Conservation (phyloP, 2,797 vertebrate species). For the Rhadinocentrus ornatus region DNA sequence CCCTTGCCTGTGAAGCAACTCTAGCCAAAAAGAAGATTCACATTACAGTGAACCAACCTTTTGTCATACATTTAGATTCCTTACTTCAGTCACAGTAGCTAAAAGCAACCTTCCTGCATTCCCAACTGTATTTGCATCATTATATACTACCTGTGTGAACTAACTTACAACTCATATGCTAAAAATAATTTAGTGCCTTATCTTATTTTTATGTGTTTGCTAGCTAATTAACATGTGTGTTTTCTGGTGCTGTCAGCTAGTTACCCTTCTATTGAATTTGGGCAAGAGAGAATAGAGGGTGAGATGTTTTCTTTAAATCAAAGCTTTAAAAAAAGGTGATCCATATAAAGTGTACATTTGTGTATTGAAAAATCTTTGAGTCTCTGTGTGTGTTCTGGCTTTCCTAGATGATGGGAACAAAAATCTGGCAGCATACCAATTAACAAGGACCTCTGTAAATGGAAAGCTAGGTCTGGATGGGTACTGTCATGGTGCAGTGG, state of each 20-base stretch:
- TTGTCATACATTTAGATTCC: slow-evolving; percentile 31
- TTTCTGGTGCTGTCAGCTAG: slow-evolving; percentile 30
- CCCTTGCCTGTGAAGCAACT: slow-evolving; percentile 7
- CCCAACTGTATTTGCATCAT: slow-evolving; percentile 45
- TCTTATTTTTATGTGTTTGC: slow-evolving; percentile 52
- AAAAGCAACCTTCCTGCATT: slow-evolving; percentile 33
- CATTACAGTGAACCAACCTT: slow-evolving; percentile 13
- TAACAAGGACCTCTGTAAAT: too few species aligned
- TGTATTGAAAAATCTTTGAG: too few species aligned
- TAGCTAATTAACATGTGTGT: slow-evolving; percentile 51
- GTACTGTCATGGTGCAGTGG: too few species aligned
- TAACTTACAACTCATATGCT: slow-evolving; percentile 34
- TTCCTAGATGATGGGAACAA: too few species aligned
- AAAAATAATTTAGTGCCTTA: slow-evolving; percentile 52
- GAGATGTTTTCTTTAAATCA: slow-evolving; percentile 12
- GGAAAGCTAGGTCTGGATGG: too few species aligned
- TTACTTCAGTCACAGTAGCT: slow-evolving; percentile 31
- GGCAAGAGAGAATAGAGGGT: slow-evolving; percentile 11
- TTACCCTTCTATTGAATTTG: slow-evolving; percentile 21
- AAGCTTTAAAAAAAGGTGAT: not conserved
- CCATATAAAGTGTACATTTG: too few species aligned
- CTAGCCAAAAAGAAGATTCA: slow-evolving; percentile 17
- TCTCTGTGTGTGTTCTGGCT: too few species aligned
- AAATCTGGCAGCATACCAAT: too few species aligned
- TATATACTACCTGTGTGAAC: slow-evolving; percentile 51